These are phyloP conservation scores for Entosphenus tridentatus DNA, from an alignment of 2,113 vertebrate genomes.

Conservation along the genomic window DNA sequence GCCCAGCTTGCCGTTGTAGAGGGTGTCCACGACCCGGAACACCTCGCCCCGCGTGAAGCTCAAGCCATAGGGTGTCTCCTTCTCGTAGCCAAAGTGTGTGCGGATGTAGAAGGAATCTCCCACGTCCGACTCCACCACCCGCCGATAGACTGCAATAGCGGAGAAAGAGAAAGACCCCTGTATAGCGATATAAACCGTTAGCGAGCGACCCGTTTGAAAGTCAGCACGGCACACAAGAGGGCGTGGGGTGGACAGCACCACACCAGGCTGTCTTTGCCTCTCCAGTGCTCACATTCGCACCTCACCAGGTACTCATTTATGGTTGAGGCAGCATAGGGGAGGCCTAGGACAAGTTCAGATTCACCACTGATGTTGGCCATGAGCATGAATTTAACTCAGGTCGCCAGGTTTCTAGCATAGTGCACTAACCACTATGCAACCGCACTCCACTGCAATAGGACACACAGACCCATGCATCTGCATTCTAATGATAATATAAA, in stretches of 20 bases:
- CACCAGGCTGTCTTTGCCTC: too few relatives aligned
- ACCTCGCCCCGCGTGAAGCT: slow-evolving; percentile 61
- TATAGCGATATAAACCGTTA: neutral
- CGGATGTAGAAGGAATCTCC: slow-evolving; percentile 82
- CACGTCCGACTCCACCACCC: slow-evolving; percentile 46
- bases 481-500: too few relatives aligned
- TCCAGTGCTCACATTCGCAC: too few relatives aligned
- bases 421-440: too few relatives aligned
- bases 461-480: too few relatives aligned
- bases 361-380: too few relatives aligned
- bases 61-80: slow-evolving; percentile 29
- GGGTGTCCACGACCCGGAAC: slow-evolving; percentile 74
- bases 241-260: neutral
- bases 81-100: slow-evolving; percentile 67
- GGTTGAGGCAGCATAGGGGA: too few relatives aligned
- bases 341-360: too few relatives aligned
- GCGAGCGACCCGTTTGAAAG: neutral
- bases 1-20: slow-evolving; percentile 45
- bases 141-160: slow-evolving; percentile 52
- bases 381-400: too few relatives aligned
- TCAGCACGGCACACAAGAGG: neutral
- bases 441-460: too few relatives aligned
- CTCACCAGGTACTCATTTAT: too few relatives aligned
- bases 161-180: neutral
- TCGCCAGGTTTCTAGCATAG: too few relatives aligned